Conservation (phyloP, 2,113 vertebrate species). For the Arothron firmamentum region DNA sequence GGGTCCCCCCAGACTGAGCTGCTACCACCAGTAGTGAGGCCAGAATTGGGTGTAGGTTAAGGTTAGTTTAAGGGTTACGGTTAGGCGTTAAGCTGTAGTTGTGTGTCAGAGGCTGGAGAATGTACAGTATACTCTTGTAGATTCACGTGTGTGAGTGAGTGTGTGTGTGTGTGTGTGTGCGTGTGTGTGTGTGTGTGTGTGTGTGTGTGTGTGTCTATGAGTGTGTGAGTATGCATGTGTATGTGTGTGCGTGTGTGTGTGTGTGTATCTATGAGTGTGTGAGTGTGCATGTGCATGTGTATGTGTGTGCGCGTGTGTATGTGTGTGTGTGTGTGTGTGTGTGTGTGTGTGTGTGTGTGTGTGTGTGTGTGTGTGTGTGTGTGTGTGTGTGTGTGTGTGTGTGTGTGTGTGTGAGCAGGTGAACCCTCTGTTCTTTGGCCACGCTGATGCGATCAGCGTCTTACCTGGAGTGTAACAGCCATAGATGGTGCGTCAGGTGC, state of each 20-base stretch:
- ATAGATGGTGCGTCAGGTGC: conserved; percentile 51
- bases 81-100: neutral
- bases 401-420: conserved; percentile 9
- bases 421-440: conserved; percentile 10
- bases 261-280: conserved; percentile 6
- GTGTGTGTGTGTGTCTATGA: neutral
- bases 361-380: neutral
- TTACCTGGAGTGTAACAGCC: conserved; percentile 65
- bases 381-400: conserved; percentile 4
- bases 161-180: neutral
- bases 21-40: too few species aligned
- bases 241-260: conserved; percentile 1
- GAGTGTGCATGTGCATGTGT: conserved; percentile 9
- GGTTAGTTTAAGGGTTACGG: neutral
- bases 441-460: conserved; percentile 53
- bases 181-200: conserved; percentile 5
- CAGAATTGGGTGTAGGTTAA: too few species aligned
- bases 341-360: neutral
- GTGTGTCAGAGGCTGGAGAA: too few species aligned
- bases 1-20: too few species aligned
- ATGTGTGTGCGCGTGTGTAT: neutral
- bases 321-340: conserved; percentile 2
- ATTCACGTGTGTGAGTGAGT: too few species aligned
- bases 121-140: too few species aligned
- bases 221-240: neutral